Evolutionary conservation across 92 coral and sea anemone species (phyloP), one percentile per base, ranked within the genome.

Genomic region (Porites cylindrica): DNA sequence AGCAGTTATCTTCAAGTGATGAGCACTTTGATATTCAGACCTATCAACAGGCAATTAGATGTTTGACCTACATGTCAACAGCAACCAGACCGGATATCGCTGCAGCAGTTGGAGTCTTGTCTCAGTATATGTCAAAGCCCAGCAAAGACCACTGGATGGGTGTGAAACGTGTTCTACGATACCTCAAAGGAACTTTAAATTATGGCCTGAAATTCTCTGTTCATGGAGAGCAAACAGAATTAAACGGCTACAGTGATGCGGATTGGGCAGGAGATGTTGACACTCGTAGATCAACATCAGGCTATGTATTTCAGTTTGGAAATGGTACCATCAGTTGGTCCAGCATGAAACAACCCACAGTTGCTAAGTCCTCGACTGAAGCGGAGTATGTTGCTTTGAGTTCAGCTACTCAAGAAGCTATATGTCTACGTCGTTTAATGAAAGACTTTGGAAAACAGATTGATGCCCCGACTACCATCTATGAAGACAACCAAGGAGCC

Each of bases 401-500:
- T 52, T 79, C 60, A 75, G 59, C 77, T 47, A 72, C 58, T 47
- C 77, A 72, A 50, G 79, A 75, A 75, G 79, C 79, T 53, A n/a
- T 75, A 53, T 20, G 79, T 67, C 79, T 54, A 75, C 79, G 79
- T 47, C 43, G 60, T 47, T 18, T 72, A 72, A 47, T 72, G 77
- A 21, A 47, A 19, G 71, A 66, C 78, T 18, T 73, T 20, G n/a
- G 26, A 19, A 81, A 6, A 89, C 90, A 17, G 77, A 11, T 6
- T 38, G 79, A 53, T 75, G 66, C 50, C 47, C 79, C 51, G 3
- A 53, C 79, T 53, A 75, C 24, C 58, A 77, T 89, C 17, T 75
- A 81, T 64, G 92, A 90, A 90, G 96, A 90, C 62, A 93, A 93
- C 66, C 91, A 93, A 71, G 91, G 93, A 56, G 91, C 91, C 21